phyloP scores from a whole-genome alignment of 2,888 invertebrate genomes.

The Lochmaea capreae region DNA sequence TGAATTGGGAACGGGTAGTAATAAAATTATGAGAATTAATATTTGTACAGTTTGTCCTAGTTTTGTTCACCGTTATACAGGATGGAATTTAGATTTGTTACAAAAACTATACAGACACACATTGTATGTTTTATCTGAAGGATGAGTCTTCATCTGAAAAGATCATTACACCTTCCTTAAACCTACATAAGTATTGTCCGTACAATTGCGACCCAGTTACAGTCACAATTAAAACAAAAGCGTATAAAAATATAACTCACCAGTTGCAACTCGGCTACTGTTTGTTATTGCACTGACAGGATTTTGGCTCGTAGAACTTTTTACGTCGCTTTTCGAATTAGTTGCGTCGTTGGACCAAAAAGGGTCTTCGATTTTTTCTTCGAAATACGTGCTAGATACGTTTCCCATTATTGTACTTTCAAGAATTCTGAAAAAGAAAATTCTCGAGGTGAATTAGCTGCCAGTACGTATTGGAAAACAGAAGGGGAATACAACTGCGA shows the following conservation, averaged over 20 bases:
- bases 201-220: too few species aligned
- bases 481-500: constrained; percentile 4
- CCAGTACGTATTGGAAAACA: constrained; percentile 21
- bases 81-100: neutral
- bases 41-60: neutral
- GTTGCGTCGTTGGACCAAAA: constrained; percentile 52
- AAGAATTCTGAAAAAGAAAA: constrained; percentile 40
- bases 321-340: constrained; percentile 23
- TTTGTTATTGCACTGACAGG: constrained; percentile 34
- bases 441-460: constrained; percentile 5
- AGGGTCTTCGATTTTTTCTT: constrained; percentile 50
- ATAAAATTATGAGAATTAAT: neutral
- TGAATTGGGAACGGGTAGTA: constrained; percentile 9
- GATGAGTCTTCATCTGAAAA: too few species aligned
- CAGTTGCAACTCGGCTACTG: constrained; percentile 23
- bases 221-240: neutral
- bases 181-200: neutral
- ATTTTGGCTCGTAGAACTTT: constrained; percentile 36
- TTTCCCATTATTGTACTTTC: constrained; percentile 57
- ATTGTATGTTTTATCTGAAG: too few species aligned
- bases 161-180: too few species aligned
- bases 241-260: constrained; percentile 5
- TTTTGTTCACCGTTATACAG: neutral
- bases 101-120: neutral
- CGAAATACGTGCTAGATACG: constrained; percentile 46